Evolutionary conservation across 2,888 invertebrate genomes (phyloP), one percentile per base, ranked within the genome.

Genomic region (Nomada fucata): DNA sequence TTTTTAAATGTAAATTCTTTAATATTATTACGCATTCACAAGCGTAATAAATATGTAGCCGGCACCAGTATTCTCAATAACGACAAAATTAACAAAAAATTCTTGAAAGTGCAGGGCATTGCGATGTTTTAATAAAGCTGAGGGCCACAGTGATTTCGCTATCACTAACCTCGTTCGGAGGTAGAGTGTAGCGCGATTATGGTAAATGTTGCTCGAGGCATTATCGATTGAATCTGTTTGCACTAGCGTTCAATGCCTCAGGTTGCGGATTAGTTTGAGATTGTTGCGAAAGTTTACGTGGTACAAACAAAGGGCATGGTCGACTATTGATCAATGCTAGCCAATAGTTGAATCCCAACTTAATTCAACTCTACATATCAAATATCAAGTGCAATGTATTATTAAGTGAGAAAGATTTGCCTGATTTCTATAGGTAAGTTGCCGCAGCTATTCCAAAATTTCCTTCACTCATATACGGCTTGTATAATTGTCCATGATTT

Each of bases 251-350:
- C 67, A 67, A 65, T 60, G 67, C 47, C 36, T 52, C 47, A 18
- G 50, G 47, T 11, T 68, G 47, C 47, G 68, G 67, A 61, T 77
- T 77, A 78, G 36, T 61, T n/a, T 23, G n/a, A 78, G 78, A 77
- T 77, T 53, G 53, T 68, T 53, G 60, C 29, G 64, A 50, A 60
- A 29, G 76, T 76, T 67, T 59, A 64, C 44, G 60, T 26, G 18
- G 47, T 20, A 20, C 23, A 53, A 55, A 61, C 61, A 77, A 20
- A 53, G 2, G 29, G 4, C 44, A 36, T 47, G 78, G 77, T 78
- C 61, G 78, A 65, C 20, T 61, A 68, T 77, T 47, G 36, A 36
- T 36, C 36, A 36, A 7, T 36, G 7, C 36, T 36, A 55, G 23
- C 42, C 23, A 26, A 55, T 67, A 78, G 50, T 53, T 67, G 65